A percentile compares a stretch with the other conserved stretches of the same genome.
Conservation (phyloP, 2,797 vertebrate species). For the Coregonus sp. region DNA sequence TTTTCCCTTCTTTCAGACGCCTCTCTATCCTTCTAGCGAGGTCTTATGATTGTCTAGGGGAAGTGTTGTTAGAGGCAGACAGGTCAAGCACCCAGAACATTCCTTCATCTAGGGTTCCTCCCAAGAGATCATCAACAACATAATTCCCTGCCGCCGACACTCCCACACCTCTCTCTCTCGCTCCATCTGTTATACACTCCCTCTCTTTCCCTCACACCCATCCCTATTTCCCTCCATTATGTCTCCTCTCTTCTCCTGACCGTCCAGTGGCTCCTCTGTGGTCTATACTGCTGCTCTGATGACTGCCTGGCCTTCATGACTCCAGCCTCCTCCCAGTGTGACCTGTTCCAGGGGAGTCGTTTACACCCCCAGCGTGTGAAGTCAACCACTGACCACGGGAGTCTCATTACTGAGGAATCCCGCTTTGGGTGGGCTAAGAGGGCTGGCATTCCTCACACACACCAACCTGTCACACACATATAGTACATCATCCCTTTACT, state of each 20-base stretch:
- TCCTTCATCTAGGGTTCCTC: neutral
- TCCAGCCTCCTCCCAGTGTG: neutral
- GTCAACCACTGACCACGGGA: neutral
- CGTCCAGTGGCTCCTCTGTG: neutral
- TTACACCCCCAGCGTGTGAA: neutral
- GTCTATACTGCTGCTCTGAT: neutral
- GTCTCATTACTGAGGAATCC: neutral
- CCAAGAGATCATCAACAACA: neutral
- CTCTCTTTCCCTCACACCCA: neutral
- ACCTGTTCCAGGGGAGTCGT: neutral
- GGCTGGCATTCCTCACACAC: neutral
- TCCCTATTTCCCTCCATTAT: neutral
- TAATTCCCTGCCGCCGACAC: neutral
- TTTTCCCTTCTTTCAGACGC: neutral
- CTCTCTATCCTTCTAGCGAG: neutral
- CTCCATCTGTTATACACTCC: neutral
- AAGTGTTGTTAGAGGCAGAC: neutral
- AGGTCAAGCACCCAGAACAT: neutral
- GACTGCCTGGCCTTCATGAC: neutral
- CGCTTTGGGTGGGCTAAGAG: neutral
- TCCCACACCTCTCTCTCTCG: neutral
- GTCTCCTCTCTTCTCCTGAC: neutral
- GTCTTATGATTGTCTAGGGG: neutral
- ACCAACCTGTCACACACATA: neutral
- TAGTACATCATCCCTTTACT: neutral